Evolutionary conservation across 2,113 vertebrate species (phyloP).

Genomic region (Atlantisia rogersi): DNA sequence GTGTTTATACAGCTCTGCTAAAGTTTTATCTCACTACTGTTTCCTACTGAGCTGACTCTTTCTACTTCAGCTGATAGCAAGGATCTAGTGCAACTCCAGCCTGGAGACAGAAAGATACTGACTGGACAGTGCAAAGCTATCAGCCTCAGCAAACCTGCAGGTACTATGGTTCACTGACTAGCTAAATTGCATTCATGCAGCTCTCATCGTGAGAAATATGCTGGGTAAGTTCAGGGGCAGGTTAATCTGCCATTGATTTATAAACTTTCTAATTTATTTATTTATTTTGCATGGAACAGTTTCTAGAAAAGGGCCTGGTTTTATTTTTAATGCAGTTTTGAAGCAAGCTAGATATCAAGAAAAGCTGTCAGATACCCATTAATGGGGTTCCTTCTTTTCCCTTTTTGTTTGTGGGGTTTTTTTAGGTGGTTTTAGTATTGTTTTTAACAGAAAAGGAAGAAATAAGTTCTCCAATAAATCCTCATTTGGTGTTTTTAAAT

Average conservation of each 20-base stretch:
- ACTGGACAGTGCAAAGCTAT: neutral
- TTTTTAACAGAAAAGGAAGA: neutral
- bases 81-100: neutral
- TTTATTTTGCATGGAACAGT: neutral
- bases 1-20: neutral
- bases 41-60: neutral
- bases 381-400: neutral
- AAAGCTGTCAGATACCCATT: neutral
- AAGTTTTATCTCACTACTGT: neutral
- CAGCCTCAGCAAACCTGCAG: neutral
- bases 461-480: neutral
- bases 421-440: no score
- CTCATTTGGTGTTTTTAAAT: neutral
- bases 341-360: neutral
- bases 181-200: conserved; percentile 3
- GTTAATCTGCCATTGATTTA: neutral
- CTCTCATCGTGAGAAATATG: neutral
- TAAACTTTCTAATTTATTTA: neutral
- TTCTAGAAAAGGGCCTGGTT: neutral
- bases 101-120: neutral
- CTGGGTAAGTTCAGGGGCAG: neutral
- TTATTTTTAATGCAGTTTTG: neutral
- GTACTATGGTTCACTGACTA: neutral
- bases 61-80: neutral
- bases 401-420: no score